Base-by-base conservation (phyloP, 35 echinoderm and acorn worm species). In the Ophiothrix spiculata region DNA sequence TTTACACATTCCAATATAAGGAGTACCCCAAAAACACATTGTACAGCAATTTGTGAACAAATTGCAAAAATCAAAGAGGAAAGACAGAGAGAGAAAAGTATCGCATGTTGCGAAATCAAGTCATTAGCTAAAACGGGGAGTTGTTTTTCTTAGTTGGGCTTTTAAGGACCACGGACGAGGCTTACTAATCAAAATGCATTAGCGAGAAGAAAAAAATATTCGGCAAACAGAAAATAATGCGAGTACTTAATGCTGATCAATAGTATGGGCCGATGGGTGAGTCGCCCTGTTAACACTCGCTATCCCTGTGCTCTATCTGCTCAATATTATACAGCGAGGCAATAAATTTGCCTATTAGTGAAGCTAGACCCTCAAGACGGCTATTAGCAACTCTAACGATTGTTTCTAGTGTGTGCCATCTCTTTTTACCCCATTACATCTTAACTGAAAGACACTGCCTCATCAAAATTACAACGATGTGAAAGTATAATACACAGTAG, bases 291-390 rank as follows among this genome's bases (percentile, higher is more conserved):
- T 69, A 69, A 69, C 10, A 69, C 60, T 69, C 10, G 60, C 60
- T 25, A 69, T 69, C 29, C 60, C 25, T 25, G 1, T 25, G 60
- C 60, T 69, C 17, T 69, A 25, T 69, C 60, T 69, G 60, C 29
- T 28, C 60, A 28, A 69, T 69, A 25, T 69, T 69, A 69, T 69
- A 28, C 60, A 69, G 60, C 60, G 60, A 4, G 60, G 60, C 60
- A 69, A 69, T 69, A 69, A 69, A 69, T 69, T 69, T 69, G 60
- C 60, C 60, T 28, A 69, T 69, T 69, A 69, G 60, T 69, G 60
- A n/a, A n/a, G 23, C 10, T 2, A n/a, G 60, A 69, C 60, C 60
- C 60, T 69, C 60, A 69, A 69, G 60, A 25, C 60, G 29, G 60
- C 60, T 69, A 69, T 69, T 69, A 69, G 60, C 60, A 25, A 28